A percentile compares a stretch with the other conserved stretches of the same genome.
phyloP scores from a whole-genome alignment of 1,140 invertebrate species.

The Leptinotarsa undecemlineata region DNA sequence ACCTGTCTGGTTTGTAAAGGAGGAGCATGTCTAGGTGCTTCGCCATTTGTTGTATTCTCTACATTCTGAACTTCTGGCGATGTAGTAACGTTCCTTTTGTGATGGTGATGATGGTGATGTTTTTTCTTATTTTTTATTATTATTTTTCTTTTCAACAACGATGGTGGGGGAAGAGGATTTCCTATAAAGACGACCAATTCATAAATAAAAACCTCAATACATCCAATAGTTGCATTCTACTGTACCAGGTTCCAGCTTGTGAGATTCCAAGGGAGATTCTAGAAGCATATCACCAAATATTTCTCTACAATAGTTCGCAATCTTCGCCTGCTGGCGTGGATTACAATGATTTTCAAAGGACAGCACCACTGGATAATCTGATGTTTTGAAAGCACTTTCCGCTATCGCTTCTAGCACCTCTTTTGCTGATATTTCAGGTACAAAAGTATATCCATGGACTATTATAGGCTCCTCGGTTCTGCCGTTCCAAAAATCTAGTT shows the following conservation, averaged over 20 bases:
- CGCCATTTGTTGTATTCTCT: conserved; percentile 63
- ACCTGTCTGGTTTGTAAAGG: conserved; percentile 67
- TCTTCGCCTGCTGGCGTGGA: conserved; percentile 93
- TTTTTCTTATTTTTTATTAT: conserved; percentile 99
- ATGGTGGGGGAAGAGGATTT: conserved; percentile 88
- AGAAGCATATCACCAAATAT: conserved; percentile 95
- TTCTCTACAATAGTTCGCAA: conserved; percentile 93
- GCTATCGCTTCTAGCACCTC: conserved; percentile 97
- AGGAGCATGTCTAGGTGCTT: conserved; percentile 61
- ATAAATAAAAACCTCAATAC: background rate
- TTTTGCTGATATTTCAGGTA: conserved; percentile 92
- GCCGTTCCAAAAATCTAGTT: conserved; percentile 98
- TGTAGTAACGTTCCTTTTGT: conserved; percentile 50
- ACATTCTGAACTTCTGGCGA: conserved; percentile 54
- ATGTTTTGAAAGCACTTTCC: conserved; percentile 97
- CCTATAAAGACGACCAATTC: conserved; percentile 58
- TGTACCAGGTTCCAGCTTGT: conserved; percentile 72
- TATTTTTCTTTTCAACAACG: conserved; percentile 81
- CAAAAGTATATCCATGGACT: conserved; percentile 96
- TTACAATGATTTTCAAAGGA: conserved; percentile 99
- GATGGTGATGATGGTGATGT: conserved; percentile 87
- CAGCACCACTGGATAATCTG: conserved; percentile 92
- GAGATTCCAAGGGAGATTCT: conserved; percentile 82
- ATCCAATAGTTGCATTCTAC: background rate
- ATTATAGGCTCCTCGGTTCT: conserved; percentile 93